These are phyloP conservation scores for Microctonus brassicae DNA, from an alignment of 2,888 invertebrate genomes.

Conservation along the genomic window DNA sequence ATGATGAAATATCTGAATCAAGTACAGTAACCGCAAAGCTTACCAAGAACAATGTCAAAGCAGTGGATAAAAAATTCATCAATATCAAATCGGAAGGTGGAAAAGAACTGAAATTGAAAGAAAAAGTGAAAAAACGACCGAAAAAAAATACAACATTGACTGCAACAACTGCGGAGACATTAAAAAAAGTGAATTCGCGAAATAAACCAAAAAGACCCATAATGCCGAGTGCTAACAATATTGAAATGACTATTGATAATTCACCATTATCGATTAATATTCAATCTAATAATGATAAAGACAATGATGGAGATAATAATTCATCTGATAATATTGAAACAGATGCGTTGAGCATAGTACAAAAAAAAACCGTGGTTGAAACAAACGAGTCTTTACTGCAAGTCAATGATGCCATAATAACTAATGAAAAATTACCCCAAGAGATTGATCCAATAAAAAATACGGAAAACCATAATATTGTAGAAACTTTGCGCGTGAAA, in stretches of 20 bases:
- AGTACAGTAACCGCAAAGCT: neutral
- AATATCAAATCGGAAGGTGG: constrained; percentile 60
- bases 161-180: neutral
- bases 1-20: neutral
- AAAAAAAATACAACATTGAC: neutral
- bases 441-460: neutral
- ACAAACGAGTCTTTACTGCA: constrained; percentile 18
- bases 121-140: constrained; percentile 33
- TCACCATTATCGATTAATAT: neutral
- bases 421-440: neutral
- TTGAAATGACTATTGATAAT: neutral
- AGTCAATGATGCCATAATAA: constrained; percentile 31
- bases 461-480: neutral
- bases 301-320: neutral
- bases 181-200: neutral
- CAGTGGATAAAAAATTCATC: constrained; percentile 50
- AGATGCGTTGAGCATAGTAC: neutral
- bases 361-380: neutral
- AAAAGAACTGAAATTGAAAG: constrained; percentile 59
- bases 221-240: neutral
- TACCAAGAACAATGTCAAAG: neutral
- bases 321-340: neutral
- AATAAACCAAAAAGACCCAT: neutral
- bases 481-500: neutral
- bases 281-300: neutral